Base-by-base conservation (phyloP, 2,888 invertebrate genomes). In the Polyommatus icarus region DNA sequence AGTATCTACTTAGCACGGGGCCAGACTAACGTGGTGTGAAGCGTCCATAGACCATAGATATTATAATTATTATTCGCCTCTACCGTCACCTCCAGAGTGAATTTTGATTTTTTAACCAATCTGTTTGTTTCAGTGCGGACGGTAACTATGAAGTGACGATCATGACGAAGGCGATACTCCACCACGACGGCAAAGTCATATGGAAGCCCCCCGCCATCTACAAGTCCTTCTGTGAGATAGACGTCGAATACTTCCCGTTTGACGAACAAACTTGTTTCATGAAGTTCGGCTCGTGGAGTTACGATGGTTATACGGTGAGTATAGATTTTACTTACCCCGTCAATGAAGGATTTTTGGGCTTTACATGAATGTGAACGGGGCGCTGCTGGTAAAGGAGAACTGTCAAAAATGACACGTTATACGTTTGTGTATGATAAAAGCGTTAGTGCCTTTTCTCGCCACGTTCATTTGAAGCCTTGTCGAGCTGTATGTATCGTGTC, bases 191-290 rank as follows among this genome's bases (percentile, higher is more conserved):
- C 36, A 97, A 97, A 91, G 98, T 99, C 82, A 96, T 97, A 76
- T 99, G 99, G 99, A 99, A 99, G 90, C 99, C 99, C 61, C 99
- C 99, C 24, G 99, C 99, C 87, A 99, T 99, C 92, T 99, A 99
- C 95, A 99, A 99, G 95, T 99, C 99, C 84, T 98, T 98, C 92
- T 98, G 98, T 88, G 98, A 98, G 94, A 98, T 98, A 85, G 97
- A 98, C 92, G 98, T 98, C 85, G 98, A 98, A 91, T 98, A 98
- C 91, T 98, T 98, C 91, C 98, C 98, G 76, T 98, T 98, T 91
- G 98, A 98, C 89, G 97, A 98, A 90, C 98, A 98, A 91, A 98
- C 98, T 71, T 98, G 98, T 91, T 97, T 98, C 91, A 98, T 98
- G 98, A 98, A 98, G 94, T 98, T 98, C 85, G 98, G 97, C 78